Conservation (phyloP, 2,113 vertebrate species). For the Daphoenositta chrysoptera region DNA sequence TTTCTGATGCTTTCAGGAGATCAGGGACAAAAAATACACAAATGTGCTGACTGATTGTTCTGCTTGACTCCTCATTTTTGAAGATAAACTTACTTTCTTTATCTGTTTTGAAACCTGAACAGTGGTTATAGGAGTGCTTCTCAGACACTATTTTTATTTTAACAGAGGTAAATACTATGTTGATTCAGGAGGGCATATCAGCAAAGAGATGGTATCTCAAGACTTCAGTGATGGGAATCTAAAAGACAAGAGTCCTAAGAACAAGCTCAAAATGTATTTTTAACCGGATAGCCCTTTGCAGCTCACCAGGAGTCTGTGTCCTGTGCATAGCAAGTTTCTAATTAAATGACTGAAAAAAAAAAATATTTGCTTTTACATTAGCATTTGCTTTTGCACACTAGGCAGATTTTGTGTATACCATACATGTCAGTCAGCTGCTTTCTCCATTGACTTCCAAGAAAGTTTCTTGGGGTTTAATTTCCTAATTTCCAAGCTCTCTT, state of each 20-base stretch:
- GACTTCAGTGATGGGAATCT: background rate
- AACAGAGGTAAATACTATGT: constrained; percentile 34
- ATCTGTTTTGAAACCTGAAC: constrained; percentile 15
- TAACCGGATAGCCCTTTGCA: background rate
- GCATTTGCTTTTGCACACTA: background rate
- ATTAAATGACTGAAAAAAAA: background rate
- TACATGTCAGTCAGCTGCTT: background rate
- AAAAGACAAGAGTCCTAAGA: background rate
- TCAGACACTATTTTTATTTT: background rate
- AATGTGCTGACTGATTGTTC: constrained; percentile 1
- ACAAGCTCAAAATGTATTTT: background rate
- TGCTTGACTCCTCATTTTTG: background rate
- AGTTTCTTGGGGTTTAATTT: background rate
- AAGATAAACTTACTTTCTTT: background rate
- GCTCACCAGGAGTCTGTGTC: background rate
- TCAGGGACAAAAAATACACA: background rate
- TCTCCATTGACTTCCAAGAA: background rate
- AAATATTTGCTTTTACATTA: background rate
- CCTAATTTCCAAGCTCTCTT: background rate
- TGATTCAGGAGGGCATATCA: constrained; percentile 33
- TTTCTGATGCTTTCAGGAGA: background rate
- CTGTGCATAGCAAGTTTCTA: background rate
- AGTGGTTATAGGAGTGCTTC: background rate
- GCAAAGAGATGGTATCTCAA: background rate
- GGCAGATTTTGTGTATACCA: background rate